Evolutionary conservation across 1,140 invertebrate genomes (phyloP).

Genomic region (Ladona fulva): DNA sequence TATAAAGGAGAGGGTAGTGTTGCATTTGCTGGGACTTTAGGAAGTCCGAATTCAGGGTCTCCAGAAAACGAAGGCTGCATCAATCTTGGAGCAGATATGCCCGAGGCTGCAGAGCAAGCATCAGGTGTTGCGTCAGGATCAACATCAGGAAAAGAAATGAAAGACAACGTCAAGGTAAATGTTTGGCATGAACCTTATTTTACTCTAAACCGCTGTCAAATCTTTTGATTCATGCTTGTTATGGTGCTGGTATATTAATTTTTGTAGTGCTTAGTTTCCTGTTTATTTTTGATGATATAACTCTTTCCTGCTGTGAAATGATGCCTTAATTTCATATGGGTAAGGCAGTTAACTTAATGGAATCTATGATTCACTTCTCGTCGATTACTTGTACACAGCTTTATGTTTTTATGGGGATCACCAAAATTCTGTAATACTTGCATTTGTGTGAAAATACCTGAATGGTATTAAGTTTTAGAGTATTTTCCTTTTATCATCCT

Average conservation of each 20-base stretch:
- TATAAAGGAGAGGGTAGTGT: slow-evolving; percentile 29
- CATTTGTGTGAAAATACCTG: too few relatives aligned
- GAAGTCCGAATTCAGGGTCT: slow-evolving; percentile 26
- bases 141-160: slow-evolving; percentile 12
- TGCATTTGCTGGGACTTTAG: slow-evolving; percentile 17
- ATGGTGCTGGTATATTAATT: too few relatives aligned
- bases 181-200: background rate
- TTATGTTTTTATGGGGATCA: too few relatives aligned
- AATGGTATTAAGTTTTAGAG: too few relatives aligned
- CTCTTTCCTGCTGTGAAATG: background rate
- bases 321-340: background rate
- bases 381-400: too few relatives aligned
- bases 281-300: too few relatives aligned
- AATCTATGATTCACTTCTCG: too few relatives aligned
- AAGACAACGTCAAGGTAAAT: slow-evolving; percentile 22
- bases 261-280: too few relatives aligned
- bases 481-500: too few relatives aligned
- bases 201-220: background rate
- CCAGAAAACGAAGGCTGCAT: slow-evolving; percentile 26
- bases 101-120: slow-evolving; percentile 23
- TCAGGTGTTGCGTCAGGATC: slow-evolving; percentile 16
- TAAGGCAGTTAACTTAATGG: too few relatives aligned
- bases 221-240: too few relatives aligned
- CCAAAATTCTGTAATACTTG: too few relatives aligned
- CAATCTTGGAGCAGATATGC: slow-evolving; percentile 21